Percentiles rank a stretch among this genome's conserved stretches.
Conservation (phyloP, 2,888 invertebrate genomes). For the Tethea ocularis region DNA sequence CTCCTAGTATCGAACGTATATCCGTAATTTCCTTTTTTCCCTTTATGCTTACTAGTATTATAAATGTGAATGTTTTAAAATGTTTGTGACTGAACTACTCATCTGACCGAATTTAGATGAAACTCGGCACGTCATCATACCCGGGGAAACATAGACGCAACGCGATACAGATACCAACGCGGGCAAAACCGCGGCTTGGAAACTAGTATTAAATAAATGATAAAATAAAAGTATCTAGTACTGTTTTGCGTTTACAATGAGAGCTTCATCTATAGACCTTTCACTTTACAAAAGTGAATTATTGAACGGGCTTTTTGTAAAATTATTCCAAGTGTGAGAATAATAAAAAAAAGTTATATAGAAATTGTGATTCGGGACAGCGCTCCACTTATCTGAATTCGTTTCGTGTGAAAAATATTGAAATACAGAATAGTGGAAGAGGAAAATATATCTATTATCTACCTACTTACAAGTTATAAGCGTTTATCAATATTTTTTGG, state of each 20-base stretch:
- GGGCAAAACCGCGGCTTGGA: too few species aligned
- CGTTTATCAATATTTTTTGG: background rate
- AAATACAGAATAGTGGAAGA: constrained; percentile 48
- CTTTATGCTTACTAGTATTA: too few species aligned
- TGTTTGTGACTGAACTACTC: too few species aligned
- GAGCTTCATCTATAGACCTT: background rate
- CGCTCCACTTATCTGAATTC: constrained; percentile 53
- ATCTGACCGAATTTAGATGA: too few species aligned
- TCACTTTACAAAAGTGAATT: constrained; percentile 29
- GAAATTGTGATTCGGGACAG: constrained; percentile 49
- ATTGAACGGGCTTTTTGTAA: constrained; percentile 40
- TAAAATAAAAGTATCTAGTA: background rate
- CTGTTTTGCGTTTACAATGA: background rate
- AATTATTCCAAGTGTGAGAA: constrained; percentile 44
- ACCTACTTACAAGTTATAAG: constrained; percentile 29
- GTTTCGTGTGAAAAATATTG: constrained; percentile 65
- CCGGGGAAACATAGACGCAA: too few species aligned
- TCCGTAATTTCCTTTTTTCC: too few species aligned
- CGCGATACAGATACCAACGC: too few species aligned
- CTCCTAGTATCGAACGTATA: too few species aligned
- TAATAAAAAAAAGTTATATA: constrained; percentile 37
- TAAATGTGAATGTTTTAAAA: too few species aligned
- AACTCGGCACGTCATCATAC: too few species aligned
- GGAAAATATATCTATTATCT: constrained; percentile 49
- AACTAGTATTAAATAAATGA: background rate